Evolutionary conservation across 2,797 vertebrate genomes (phyloP), one percentile per base, ranked within the genome.

Genomic region (Circus cinereus): DNA sequence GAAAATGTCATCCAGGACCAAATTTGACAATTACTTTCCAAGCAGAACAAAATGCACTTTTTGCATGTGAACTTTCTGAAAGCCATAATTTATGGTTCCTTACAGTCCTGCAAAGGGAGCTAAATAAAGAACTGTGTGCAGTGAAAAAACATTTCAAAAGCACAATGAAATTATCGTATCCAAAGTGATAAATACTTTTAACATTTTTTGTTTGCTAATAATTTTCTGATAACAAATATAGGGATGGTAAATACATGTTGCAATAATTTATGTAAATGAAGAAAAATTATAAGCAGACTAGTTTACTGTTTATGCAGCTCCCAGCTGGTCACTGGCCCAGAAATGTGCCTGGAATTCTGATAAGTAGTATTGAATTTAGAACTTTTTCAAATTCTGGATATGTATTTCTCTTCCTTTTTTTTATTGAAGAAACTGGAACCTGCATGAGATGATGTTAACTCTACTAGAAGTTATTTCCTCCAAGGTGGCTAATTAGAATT

Each of bases 1-100:
- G 90, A 91, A 96, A 97, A 97, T 97, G 92, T 95, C 92, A 93
- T 85, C 68, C 68, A 72, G 81, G 51, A 93, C 32, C 42, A 85
- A 92, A 90, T 65, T 93, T 75, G 47, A 86, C 88, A 89, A 94
- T 91, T 92, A 50, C 48, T 73, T 92, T 80, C 60, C 64, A 93
- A 89, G 92, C 72, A 94, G 93, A 95, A 91, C 38, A 83, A 93
- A 95, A 89, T 78, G 74, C 27, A 83, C 15, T 59, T 91, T 93
- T 95, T 91, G 30, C 48, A 68, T 83, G 18, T 80, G 84, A 89
- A 20, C 9, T 77, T 92, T 92, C 56, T 74, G 53, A 88, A 92
- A 91, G 24, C 27, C 32, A 12, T 48, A 48, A 67, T 43, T 16
- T 32, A 26, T 27, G 21, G 7, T 50, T 87, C n/a, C 57, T 89